Conservation (phyloP, 2,113 vertebrate genomes). For the Corvus hawaiiensis region DNA sequence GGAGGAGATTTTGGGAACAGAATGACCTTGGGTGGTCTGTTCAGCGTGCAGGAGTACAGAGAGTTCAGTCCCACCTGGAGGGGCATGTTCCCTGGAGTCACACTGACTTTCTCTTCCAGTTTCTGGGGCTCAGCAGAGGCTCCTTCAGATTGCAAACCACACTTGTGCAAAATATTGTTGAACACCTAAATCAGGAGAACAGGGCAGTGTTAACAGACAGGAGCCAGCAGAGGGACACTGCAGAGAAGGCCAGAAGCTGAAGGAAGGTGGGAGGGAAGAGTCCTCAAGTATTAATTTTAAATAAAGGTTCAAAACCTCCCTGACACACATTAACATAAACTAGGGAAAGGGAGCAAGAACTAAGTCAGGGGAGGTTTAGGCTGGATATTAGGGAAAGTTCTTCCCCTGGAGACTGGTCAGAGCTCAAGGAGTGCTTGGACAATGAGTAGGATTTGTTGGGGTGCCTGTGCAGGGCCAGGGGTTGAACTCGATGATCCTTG, state of each 20-base stretch:
- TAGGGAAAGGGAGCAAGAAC: background rate
- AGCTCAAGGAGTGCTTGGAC: background rate
- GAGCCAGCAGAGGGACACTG: background rate
- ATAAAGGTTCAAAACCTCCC: background rate
- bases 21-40: background rate
- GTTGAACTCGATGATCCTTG: background rate
- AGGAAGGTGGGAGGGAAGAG: background rate
- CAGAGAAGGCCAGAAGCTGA: background rate
- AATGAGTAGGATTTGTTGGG: background rate
- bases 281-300: background rate
- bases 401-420: background rate
- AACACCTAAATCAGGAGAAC: slow-evolving; percentile 78
- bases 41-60: background rate
- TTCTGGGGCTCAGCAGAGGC: slow-evolving; percentile 81
- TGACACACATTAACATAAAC: background rate
- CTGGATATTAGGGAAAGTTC: background rate
- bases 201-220: background rate
- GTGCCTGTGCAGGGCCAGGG: background rate
- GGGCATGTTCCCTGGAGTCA: slow-evolving; percentile 81
- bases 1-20: background rate
- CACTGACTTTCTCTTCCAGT: slow-evolving; percentile 72
- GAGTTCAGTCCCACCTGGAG: slow-evolving; percentile 72
- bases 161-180: slow-evolving; percentile 82
- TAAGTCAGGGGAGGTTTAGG: background rate
- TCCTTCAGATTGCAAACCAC: slow-evolving; percentile 83